A percentile compares a stretch with the other conserved stretches of the same genome.
Conservation (phyloP, 2,888 invertebrate genomes). For the Shargacucullia verbasci region DNA sequence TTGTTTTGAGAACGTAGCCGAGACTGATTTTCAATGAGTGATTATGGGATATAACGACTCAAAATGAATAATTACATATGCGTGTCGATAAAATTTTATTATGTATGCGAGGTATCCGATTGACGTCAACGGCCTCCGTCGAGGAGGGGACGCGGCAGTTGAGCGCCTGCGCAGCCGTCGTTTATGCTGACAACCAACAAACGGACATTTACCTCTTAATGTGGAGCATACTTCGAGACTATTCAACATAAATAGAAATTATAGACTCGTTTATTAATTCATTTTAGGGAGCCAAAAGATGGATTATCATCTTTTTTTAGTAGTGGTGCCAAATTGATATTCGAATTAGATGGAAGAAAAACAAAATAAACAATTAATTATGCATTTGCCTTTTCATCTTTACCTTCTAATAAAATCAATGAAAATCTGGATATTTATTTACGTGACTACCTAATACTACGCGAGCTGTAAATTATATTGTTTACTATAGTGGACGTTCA, state of each 20-base stretch:
- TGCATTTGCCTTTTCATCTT: neutral
- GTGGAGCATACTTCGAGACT: slow-evolving; percentile 47
- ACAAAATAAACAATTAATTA: slow-evolving; percentile 9
- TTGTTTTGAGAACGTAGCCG: slow-evolving; percentile 64
- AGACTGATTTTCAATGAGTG: slow-evolving; percentile 52
- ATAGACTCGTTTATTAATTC: slow-evolving; percentile 46
- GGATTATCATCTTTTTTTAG: slow-evolving; percentile 8
- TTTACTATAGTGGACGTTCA: neutral
- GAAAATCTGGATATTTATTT: neutral
- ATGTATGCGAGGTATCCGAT: slow-evolving; percentile 62
- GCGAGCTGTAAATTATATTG: neutral
- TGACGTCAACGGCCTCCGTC: slow-evolving; percentile 63
- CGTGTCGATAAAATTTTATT: slow-evolving; percentile 58
- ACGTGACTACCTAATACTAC: too few species aligned
- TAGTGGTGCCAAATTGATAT: slow-evolving; percentile 18
- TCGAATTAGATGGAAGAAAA: slow-evolving; percentile 9
- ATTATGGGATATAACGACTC: slow-evolving; percentile 46
- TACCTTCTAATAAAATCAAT: neutral
- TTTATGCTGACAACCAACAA: slow-evolving; percentile 54
- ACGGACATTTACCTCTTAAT: slow-evolving; percentile 58
- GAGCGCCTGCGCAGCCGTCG: slow-evolving; percentile 39
- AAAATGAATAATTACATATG: slow-evolving; percentile 59
- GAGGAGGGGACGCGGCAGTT: slow-evolving; percentile 33
- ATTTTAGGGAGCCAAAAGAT: slow-evolving; percentile 29
- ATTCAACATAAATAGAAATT: slow-evolving; percentile 50